Conservation (phyloP, 2,113 vertebrate species). For the Podiceps cristatus region DNA sequence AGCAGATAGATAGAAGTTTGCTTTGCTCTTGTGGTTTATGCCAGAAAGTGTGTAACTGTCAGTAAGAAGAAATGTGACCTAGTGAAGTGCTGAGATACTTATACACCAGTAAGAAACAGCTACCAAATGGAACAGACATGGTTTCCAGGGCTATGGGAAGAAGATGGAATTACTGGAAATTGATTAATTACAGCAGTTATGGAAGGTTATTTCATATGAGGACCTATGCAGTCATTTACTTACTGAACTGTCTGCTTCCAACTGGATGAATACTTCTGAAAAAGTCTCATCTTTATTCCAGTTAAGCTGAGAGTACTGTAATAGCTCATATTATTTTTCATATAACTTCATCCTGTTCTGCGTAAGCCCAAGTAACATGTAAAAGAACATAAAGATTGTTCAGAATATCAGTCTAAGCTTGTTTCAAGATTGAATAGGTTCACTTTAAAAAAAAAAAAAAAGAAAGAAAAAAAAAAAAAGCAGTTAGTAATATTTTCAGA, state of each 20-base stretch:
- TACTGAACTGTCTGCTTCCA: background rate
- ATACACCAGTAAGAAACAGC: background rate
- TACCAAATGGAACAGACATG: background rate
- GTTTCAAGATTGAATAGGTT: background rate
- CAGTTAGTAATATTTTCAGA: background rate
- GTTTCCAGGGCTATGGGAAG: background rate
- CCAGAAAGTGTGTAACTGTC: background rate
- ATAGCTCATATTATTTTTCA: background rate
- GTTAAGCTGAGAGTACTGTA: background rate
- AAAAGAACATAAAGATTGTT: background rate
- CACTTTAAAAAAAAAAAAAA: background rate
- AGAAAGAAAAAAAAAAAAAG: background rate
- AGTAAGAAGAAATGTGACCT: background rate
- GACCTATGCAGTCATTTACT: background rate
- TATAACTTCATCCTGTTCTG: background rate
- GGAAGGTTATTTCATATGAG: background rate
- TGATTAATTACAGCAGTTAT: background rate
- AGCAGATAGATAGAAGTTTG: background rate
- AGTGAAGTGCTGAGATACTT: background rate
- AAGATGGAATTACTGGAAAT: background rate
- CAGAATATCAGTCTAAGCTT: background rate
- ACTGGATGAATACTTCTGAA: background rate
- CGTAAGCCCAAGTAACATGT: background rate
- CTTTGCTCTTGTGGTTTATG: background rate
- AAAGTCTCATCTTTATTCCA: background rate